Conservation (phyloP, 1,140 invertebrate genomes). For the Cyclargus thomasi region DNA sequence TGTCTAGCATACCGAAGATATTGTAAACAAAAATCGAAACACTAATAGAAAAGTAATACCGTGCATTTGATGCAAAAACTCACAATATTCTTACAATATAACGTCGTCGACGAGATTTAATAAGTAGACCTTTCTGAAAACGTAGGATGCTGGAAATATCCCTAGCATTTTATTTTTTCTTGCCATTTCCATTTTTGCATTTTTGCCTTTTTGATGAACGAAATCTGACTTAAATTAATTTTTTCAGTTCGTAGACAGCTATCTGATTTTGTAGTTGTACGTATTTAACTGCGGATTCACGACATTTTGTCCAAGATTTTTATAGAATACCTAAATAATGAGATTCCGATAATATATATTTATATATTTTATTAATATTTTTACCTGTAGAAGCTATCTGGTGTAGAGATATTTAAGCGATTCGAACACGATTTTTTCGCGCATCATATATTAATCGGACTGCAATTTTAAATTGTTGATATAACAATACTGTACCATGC, state of each 20-base stretch:
- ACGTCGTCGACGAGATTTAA: constrained; percentile 32
- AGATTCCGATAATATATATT: no score
- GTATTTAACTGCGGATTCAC: no score
- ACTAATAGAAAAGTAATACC: constrained; percentile 54
- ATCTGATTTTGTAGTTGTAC: not conserved
- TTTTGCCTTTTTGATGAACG: constrained; percentile 9
- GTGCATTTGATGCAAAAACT: constrained; percentile 34
- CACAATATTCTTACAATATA: constrained; percentile 28
- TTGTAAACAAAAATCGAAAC: constrained; percentile 44
- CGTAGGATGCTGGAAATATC: constrained; percentile 6
- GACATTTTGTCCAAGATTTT: no score
- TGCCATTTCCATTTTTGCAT: constrained; percentile 16
- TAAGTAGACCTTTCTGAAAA: constrained; percentile 27
- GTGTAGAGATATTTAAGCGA: no score
- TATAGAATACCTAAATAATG: no score
- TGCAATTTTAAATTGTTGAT: no score
- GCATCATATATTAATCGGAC: no score
- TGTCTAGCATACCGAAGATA: constrained; percentile 25
- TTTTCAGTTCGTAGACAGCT: not conserved
- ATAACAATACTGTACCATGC: no score
- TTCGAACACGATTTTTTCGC: no score
- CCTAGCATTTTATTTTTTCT: not conserved
- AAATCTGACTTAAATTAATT: constrained; percentile 4
- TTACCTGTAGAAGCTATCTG: no score
- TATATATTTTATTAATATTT: no score